These are phyloP conservation scores for Aptenodytes forsteri DNA, from an alignment of 2,113 vertebrate species.

Conservation along the genomic window DNA sequence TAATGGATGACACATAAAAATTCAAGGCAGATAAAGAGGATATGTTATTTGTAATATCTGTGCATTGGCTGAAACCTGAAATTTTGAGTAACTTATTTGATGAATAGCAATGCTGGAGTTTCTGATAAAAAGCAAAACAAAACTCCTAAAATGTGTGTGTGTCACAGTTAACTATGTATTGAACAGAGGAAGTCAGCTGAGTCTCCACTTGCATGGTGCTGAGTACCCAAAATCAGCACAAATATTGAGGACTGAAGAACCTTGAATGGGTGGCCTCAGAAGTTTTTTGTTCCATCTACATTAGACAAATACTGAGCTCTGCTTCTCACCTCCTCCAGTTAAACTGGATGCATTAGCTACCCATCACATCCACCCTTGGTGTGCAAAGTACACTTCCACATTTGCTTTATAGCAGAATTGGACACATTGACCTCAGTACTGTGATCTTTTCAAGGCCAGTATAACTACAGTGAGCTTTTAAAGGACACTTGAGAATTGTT, in stretches of 20 bases:
- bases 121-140: background rate
- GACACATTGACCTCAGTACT: background rate
- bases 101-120: background rate
- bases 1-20: background rate
- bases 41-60: background rate
- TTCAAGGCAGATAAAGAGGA: background rate
- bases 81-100: background rate
- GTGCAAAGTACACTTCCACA: background rate
- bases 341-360: background rate
- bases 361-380: background rate
- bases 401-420: background rate
- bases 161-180: background rate
- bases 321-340: background rate
- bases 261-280: background rate
- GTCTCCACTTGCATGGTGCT: background rate
- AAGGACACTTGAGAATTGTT: background rate
- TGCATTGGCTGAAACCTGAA: background rate
- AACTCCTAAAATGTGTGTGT: background rate
- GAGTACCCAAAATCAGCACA: background rate
- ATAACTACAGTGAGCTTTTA: background rate
- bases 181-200: background rate
- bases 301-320: background rate
- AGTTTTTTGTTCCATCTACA: background rate
- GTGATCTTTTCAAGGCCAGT: background rate
- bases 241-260: background rate